Evolutionary conservation across 2,113 vertebrate species (phyloP), one percentile per base, ranked within the genome.

Genomic region (Ptyas mucosa): DNA sequence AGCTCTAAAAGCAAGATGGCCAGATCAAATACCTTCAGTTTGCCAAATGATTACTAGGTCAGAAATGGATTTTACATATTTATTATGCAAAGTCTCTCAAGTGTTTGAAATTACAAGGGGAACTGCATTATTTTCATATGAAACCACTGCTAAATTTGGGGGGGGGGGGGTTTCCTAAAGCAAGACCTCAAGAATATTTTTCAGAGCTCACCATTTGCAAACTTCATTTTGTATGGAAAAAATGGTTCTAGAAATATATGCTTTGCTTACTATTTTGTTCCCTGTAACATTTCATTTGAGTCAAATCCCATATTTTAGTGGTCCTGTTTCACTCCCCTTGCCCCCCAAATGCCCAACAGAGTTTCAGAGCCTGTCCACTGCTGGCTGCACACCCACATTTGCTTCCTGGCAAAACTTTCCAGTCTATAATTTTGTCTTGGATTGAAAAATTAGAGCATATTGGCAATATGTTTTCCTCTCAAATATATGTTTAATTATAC

Each of bases 1-100:
- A 55, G 88, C 87, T 95, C 90, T 51, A 94, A 86, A 89, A 94
- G 55, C 81, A 93, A 91, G 0, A 61, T 39, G 49, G n/a, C 6
- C 49, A 93, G 5, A 43, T 8, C 57, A 6, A 90, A 55, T 87
- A 88, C 52, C 52, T 90, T 57, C 26, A 87, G 49, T 90, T 88
- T 20, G 20, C 92, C 81, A 34, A 85, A n/a, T 0, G 1, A 1
- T 92, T 89, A 57, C 88, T 51, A n/a, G 39, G 8, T 51, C 51
- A 54, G 75, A 58, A 85, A 58, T 1, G 3, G 12, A 53, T 64
- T 87, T 89, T 43, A 61, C 0, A 46, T 24, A 57, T 75, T 26
- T 87, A 46, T 85, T 34, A 75, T 94, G 93, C 43, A 39, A 88
- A 91, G 81, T 8, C 21, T 61, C 88, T 43, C 34, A 5, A 5